Evolutionary conservation across 1,140 invertebrate species (phyloP).

Genomic region (Branchinecta lindahli): DNA sequence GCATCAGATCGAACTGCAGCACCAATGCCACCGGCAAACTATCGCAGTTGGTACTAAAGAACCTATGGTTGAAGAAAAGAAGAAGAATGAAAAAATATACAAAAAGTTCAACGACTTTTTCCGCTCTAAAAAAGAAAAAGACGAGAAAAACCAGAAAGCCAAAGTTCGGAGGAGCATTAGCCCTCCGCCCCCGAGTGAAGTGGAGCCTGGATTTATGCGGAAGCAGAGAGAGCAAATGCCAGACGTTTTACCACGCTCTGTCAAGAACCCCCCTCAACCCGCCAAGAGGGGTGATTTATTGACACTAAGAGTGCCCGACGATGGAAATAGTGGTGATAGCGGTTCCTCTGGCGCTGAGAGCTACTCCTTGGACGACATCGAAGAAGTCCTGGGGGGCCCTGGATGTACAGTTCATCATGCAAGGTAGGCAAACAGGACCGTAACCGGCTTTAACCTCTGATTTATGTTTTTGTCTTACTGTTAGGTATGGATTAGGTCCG

Average conservation of each 20-base stretch:
- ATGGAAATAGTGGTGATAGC: background rate
- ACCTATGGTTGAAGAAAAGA: conserved; percentile 13
- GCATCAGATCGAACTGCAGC: conserved; percentile 30
- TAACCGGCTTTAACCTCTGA: too few species aligned
- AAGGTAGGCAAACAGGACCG: background rate
- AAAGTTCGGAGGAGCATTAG: conserved; percentile 14
- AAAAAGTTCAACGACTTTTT: background rate
- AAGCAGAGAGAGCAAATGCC: conserved; percentile 15
- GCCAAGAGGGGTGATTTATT: background rate
- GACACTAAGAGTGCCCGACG: conserved; percentile 11
- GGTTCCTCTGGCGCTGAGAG: conserved; percentile 26
- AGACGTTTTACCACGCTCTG: conserved; percentile 16
- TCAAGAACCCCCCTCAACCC: background rate
- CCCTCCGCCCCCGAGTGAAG: conserved; percentile 20
- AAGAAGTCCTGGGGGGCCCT: conserved; percentile 37
- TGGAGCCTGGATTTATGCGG: conserved; percentile 18
- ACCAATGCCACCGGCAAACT: conserved; percentile 31
- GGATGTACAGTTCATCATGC: background rate
- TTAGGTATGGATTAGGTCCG: too few species aligned
- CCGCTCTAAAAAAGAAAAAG: background rate
- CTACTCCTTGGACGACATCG: conserved; percentile 49
- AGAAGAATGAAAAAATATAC: conserved; percentile 10
- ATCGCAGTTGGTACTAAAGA: background rate
- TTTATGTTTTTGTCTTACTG: too few species aligned
- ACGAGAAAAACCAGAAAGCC: background rate